Evolutionary conservation across 2,113 vertebrate species (phyloP).

Genomic region (Mustela nigripes): DNA sequence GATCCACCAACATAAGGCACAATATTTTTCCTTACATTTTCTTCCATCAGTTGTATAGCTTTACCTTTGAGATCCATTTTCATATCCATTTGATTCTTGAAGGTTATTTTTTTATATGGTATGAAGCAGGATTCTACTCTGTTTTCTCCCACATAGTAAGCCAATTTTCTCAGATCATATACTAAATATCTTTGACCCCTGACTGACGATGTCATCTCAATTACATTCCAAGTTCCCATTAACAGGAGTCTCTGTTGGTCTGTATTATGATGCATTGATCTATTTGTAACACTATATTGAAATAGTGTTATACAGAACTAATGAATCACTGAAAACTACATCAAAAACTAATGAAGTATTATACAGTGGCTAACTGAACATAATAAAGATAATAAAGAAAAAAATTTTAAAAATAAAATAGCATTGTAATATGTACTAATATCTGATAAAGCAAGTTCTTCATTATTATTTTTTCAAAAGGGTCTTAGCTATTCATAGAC

Average conservation of each 20-base stretch:
- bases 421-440: background rate
- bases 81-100: background rate
- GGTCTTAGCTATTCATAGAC: background rate
- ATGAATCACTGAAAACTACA: no score
- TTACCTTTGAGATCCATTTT: background rate
- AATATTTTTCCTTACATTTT: constrained; percentile 26
- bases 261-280: background rate
- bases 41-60: background rate
- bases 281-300: background rate
- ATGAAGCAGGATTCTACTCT: background rate
- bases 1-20: background rate
- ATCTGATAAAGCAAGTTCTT: background rate
- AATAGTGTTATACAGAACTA: background rate
- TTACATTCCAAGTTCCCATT: background rate
- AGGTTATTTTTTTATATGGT: background rate
- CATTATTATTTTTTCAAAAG: constrained; percentile 4
- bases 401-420: background rate
- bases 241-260: background rate
- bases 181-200: background rate
- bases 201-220: background rate
- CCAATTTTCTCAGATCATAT: background rate
- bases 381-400: no score
- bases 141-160: background rate
- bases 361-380: no score
- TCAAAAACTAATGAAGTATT: no score